phyloP scores from a whole-genome alignment of 2,888 invertebrate species.

The Ecliptopera silaceata region DNA sequence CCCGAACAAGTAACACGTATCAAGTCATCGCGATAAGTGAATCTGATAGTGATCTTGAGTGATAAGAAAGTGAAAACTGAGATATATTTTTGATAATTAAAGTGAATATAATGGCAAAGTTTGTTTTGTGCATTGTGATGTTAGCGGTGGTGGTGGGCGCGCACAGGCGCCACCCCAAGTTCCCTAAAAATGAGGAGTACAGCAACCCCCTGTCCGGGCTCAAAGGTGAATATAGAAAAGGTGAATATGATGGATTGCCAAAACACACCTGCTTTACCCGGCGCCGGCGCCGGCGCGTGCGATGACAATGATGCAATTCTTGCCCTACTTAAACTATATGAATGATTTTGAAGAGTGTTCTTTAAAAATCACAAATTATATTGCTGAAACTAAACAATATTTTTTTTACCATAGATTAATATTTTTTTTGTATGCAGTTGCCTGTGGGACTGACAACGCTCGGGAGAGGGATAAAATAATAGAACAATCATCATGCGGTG shows the following conservation, averaged over 20 bases:
- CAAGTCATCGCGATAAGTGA: slow-evolving; percentile 36
- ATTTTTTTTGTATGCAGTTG: slow-evolving; percentile 45
- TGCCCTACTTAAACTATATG: slow-evolving; percentile 22
- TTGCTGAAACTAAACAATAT: too few species aligned
- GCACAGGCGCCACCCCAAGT: slow-evolving; percentile 64
- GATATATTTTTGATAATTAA: slow-evolving; percentile 30
- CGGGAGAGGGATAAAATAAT: slow-evolving; percentile 60
- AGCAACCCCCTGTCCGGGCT: slow-evolving; percentile 35
- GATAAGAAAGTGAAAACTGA: slow-evolving; percentile 37
- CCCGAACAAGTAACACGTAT: slow-evolving; percentile 62
- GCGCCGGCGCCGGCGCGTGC: not conserved
- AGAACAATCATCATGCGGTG: slow-evolving; percentile 67
- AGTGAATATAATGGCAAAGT: slow-evolving; percentile 57
- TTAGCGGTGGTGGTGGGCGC: slow-evolving; percentile 54
- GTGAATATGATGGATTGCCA: slow-evolving; percentile 45
- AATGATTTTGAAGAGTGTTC: too few species aligned
- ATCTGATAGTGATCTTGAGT: slow-evolving; percentile 41
- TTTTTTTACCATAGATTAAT: not conserved
- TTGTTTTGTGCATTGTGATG: slow-evolving; percentile 60
- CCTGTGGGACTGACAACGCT: slow-evolving; percentile 59
- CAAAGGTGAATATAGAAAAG: slow-evolving; percentile 58
- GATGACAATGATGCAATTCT: slow-evolving; percentile 27
- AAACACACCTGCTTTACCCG: not conserved
- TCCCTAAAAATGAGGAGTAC: slow-evolving; percentile 53
- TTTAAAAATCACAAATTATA: too few species aligned